A percentile compares a stretch with the other conserved stretches of the same genome.
Evolutionary conservation across 1,140 invertebrate genomes (phyloP).

Genomic region (Polyergus mexicanus): DNA sequence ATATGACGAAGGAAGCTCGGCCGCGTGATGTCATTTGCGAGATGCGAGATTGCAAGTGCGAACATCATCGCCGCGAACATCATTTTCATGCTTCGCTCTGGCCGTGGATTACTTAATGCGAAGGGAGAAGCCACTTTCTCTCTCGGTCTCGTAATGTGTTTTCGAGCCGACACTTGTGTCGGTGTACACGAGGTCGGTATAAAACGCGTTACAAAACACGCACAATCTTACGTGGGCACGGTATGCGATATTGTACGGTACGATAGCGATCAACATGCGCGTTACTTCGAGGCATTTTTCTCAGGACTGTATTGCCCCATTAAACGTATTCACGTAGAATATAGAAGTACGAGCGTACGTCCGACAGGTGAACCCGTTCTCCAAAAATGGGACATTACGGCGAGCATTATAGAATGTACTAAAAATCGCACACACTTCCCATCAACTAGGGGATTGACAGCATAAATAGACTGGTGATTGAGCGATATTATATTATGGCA

Average conservation of each 20-base stretch:
- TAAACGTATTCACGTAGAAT: not conserved
- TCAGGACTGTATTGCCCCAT: not conserved
- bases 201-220: constrained; percentile 62
- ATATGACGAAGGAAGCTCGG: constrained; percentile 38
- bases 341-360: not conserved
- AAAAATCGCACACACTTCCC: not conserved
- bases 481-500: too few species aligned
- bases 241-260: not conserved
- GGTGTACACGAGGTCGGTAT: constrained; percentile 50
- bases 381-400: not conserved
- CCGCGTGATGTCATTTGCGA: constrained; percentile 33
- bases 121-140: constrained; percentile 70
- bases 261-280: constrained; percentile 41
- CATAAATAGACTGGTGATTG: not conserved
- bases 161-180: constrained; percentile 62
- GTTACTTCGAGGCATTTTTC: not conserved
- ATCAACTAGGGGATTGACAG: not conserved
- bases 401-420: too few species aligned
- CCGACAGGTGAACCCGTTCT: constrained; percentile 28
- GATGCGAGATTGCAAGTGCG: constrained; percentile 12
- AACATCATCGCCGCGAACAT: constrained; percentile 6
- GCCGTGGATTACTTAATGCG: constrained; percentile 71
- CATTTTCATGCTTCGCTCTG: constrained; percentile 55
- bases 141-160: constrained; percentile 67
- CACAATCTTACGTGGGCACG: constrained; percentile 44